Evolutionary conservation across 53 echinoderm and acorn worm genomes (phyloP), one percentile per base, ranked within the genome.

Genomic region (Paracentrotus lividus): DNA sequence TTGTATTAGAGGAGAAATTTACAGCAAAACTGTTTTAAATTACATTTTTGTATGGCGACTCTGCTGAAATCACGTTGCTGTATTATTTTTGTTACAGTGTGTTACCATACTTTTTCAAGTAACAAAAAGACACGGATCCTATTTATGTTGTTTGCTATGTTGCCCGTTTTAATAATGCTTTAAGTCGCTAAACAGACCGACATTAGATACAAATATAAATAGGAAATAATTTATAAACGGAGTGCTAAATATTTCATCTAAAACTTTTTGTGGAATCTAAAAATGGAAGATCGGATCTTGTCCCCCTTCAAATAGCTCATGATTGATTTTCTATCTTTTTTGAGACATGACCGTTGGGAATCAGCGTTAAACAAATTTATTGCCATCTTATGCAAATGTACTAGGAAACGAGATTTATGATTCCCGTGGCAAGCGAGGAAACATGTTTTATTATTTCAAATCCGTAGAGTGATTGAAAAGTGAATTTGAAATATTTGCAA

Each of bases 401-500:
- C 56, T 29, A 43, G 40, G 47, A 60, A 58, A 89, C 64, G 44
- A 89, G 43, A 89, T 89, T 89, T 89, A 89, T 89, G 64, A 64
- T 64, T 61, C 89, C 65, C 89, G 0, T 24, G 89, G 29, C 89
- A 66, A 64, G 21, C 89, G 24, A n/a, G 43, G 43, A 44, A 56
- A 86, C 60, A 42, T 64, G 59, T 43, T 89, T 89, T 59, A 88
- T 89, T 89, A 64, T 60, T 60, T 14, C 58, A 60, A 65, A 27
- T 3, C 43, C 60, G 89, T 89, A 4, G 89, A 55, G 89, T 89
- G 89, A 89, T 89, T 89, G 89, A 89, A 89, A 89, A 89, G 56
- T 89, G 89, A 89, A 64, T 89, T 40, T 43, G 36, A 89, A 89
- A 55, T 89, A 43, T 59, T 87, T 89, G 89, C 66, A 59, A 89